Conservation (phyloP, 2,797 vertebrate genomes). For the Pangasius djambal region DNA sequence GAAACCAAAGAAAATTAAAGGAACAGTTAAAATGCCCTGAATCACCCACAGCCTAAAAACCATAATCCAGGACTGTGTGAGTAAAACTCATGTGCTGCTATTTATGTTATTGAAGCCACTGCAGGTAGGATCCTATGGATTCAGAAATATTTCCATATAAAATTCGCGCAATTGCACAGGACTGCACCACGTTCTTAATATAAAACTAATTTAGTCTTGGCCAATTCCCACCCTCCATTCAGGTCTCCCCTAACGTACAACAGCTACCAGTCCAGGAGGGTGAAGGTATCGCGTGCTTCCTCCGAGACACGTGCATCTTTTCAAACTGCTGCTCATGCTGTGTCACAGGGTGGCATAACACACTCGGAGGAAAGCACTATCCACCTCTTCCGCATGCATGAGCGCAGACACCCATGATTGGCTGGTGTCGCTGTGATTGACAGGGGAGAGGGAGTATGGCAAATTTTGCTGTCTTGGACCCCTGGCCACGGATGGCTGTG, state of each 20-base stretch:
- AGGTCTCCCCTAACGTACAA: not conserved
- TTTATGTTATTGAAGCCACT: not conserved
- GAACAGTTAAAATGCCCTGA: constrained; percentile 41
- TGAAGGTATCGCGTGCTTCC: not conserved
- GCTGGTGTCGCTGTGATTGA: no score
- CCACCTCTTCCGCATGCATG: not conserved
- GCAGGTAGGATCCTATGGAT: not conserved
- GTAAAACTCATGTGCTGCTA: not conserved
- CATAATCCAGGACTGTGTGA: constrained; percentile 37
- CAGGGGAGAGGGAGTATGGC: not conserved
- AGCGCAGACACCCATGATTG: not conserved
- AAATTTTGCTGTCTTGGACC: not conserved
- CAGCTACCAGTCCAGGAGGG: not conserved
- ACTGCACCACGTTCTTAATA: not conserved
- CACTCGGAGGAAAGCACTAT: not conserved
- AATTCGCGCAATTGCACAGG: not conserved
- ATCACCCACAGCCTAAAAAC: constrained; percentile 53
- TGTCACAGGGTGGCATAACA: not conserved
- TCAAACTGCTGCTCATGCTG: not conserved
- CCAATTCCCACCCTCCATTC: not conserved
- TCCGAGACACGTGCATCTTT: not conserved
- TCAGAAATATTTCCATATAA: not conserved
- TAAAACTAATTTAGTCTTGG: not conserved
- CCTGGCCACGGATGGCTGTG: not conserved
- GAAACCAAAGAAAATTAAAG: constrained; percentile 57